Base-by-base conservation (phyloP, 2,797 vertebrate species). In the Mus caroli region DNA sequence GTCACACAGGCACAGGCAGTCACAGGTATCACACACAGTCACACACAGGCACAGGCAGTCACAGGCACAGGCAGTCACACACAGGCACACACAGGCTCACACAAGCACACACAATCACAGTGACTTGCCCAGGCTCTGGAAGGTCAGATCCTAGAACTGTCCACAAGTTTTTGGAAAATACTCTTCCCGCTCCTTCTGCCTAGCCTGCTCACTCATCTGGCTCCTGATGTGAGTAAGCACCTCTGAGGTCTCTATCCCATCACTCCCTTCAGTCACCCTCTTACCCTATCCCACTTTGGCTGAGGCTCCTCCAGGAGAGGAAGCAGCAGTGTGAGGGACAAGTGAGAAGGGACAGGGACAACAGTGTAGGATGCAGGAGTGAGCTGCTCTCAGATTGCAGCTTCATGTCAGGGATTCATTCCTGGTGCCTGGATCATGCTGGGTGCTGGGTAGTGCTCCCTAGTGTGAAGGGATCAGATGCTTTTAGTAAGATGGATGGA, bases 381-480 rank as follows among this genome's bases (percentile, higher is more conserved):
- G 1, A 15, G 13, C 22, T n/a, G 10, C 87, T n/a, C 31, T 52
- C 13, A 22, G 64, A 34, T 34, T 40, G 3, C 76, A 0, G 11
- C 85, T n/a, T 50, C 56, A 26, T 12, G 11, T 28, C 50, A 4
- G 11, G 56, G 43, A 12, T 17, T 0, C 37, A 1, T n/a, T 31
- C 28, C 15, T 1, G 2, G 37, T 34, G 4, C 67, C 75, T 24
- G 75, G 52, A 3, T 40, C 11, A 11, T 31, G 6, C 94, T 40
- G 19, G 34, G 0, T 19, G 1, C 56, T 15, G 2, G 20, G 7
- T 0, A 1, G 20, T n/a, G 7, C 83, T 92, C 52, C 86, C 82
- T 7, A 6, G 11, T 12, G 19, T 31, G 4, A 10, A 12, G 62
- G 10, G 20, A 52, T 43, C 1, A 20, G 40, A 0, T 15, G 1